Evolutionary conservation across 2,113 vertebrate species (phyloP), one percentile per base, ranked within the genome.

Genomic region (Festucalex cinctus): DNA sequence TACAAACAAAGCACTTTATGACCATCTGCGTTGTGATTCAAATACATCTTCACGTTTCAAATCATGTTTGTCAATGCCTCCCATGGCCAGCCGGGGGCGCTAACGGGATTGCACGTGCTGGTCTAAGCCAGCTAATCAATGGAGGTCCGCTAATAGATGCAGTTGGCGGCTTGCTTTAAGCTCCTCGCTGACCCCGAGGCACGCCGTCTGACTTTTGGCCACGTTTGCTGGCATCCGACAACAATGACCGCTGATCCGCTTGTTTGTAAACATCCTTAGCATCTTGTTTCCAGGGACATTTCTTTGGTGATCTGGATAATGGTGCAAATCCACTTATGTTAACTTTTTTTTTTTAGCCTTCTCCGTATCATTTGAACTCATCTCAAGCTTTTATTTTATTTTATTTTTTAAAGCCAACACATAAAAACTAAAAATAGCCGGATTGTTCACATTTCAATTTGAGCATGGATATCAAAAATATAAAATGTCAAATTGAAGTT

Each of bases 191-290:
- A 36, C 57, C 32, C 57, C 8, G 59, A 62, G n/a, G 59, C n/a
- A 17, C n/a, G 49, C 35, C 32, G 63, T 48, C 74, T 57, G 73
- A 60, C 67, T 48, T 56, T 48, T 63, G 36, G 64, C 56, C 57
- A 39, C 3, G 7, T 62, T 37, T 61, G 1, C 65, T 32, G 68
- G 0, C 41, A 53, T 32, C 16, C 1, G 32, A 59, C 32, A 28
- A 36, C 57, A 46, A 46, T 46, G 1, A 19, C 12, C 6, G 39
- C 60, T 43, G 60, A 43, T 13, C 60, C n/a, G 58, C 58, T 61
- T 61, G 58, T 43, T 62, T 62, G 39, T 13, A 32, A 26, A 57
- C 54, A 17, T 32, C 13, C 6, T 17, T 26, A 6, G 5, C 12
- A 26, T 26, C 51, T 54, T 54, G 22, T 53, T 20, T 8, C 6